Evolutionary conservation across 2,113 vertebrate genomes (phyloP), one percentile per base, ranked within the genome.

Genomic region (Plestiodon gilberti): DNA sequence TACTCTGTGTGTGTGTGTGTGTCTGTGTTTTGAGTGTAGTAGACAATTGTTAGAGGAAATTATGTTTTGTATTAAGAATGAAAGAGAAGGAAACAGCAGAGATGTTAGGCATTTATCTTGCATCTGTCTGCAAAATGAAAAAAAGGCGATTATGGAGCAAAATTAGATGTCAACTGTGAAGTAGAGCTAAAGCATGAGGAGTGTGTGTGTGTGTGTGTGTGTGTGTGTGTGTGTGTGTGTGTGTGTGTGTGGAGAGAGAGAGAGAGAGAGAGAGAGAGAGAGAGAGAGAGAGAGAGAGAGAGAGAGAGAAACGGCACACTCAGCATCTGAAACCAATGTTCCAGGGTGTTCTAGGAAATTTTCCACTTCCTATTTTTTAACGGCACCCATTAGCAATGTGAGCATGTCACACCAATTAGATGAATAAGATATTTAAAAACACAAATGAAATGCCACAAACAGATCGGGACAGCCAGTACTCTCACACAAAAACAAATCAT

Each of bases 311-410:
- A 22, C 70, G 88, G 86, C 75, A 78, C 71, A 59, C 1, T 78
- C 62, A 82, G 78, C 90, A 94, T 89, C 89, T 92, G 84, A 91
- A 96, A 90, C 3, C 78, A 83, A 33, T 87, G 78, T 81, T 94
- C 79, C 83, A 89, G 62, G 48, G 48, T 75, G 85, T 81, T 87
- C 83, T 88, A 73, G 15, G 71, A 55, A 61, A 83, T 40, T 90
- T 91, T 85, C 1, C 75, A 10, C 85, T 84, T 62, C 87, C 85
- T 83, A n/a, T 4, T 67, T 84, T 79, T 40, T 78, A 52, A 87
- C 61, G 73, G 67, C 30, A 73, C 13, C 6, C 52, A 69, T 79
- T 55, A 93, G 57, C 35, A 90, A 48, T 43, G 13, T 11, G 7
- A 85, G 20, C 4, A 7, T n/a, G 82, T 55, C 23, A 79, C 55